These are phyloP conservation scores for Coregonus suidteri DNA, from an alignment of 2,797 vertebrate genomes.

Conservation along the genomic window DNA sequence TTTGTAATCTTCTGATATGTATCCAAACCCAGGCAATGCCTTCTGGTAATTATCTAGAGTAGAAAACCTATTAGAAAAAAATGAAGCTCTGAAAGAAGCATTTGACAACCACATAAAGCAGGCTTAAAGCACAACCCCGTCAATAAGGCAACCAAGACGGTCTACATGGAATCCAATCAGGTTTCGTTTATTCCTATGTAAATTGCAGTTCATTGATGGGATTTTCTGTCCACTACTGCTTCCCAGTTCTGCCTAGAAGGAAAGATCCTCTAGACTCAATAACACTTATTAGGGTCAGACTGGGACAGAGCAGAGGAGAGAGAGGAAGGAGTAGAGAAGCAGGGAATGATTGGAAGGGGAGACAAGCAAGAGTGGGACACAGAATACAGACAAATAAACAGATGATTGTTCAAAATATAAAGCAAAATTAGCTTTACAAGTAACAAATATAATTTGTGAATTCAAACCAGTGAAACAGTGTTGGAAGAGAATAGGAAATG, in stretches of 20 bases:
- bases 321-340: conserved; percentile 35
- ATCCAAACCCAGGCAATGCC: neutral
- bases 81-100: neutral
- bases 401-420: neutral
- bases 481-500: neutral
- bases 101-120: neutral
- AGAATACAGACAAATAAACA: conserved; percentile 46
- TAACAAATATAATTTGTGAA: neutral
- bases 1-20: neutral
- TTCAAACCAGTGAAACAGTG: neutral
- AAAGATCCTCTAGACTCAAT: conserved; percentile 54
- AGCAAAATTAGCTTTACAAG: neutral
- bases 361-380: conserved; percentile 29
- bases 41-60: neutral
- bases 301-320: conserved; percentile 61
- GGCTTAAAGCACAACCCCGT: conserved; percentile 14
- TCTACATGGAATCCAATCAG: neutral
- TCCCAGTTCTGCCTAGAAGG: conserved; percentile 36
- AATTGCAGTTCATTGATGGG: conserved; percentile 45
- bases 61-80: neutral
- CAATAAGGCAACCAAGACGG: conserved; percentile 12
- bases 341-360: neutral
- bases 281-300: conserved; percentile 68
- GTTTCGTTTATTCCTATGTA: conserved; percentile 26
- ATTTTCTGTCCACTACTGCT: conserved; percentile 43